These are phyloP conservation scores for Peromyscus nudipes DNA, from an alignment of 2,797 vertebrate species.

Conservation along the genomic window DNA sequence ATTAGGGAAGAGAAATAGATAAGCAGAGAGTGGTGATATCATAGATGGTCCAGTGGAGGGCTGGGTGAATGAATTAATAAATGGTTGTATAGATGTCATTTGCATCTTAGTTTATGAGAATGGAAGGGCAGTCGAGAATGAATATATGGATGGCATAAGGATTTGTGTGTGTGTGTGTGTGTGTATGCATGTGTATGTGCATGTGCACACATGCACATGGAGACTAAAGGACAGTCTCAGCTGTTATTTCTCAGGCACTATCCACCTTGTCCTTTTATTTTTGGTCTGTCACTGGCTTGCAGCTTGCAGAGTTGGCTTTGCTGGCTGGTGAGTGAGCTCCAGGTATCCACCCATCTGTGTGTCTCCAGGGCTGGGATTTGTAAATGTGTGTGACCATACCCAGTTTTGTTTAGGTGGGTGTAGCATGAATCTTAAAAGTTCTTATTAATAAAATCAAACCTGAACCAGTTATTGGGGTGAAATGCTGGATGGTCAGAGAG, in stretches of 20 bases:
- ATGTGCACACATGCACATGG: fast-evolving
- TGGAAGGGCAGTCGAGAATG: background rate
- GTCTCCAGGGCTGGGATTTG: background rate
- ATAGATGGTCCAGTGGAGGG: background rate
- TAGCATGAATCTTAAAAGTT: too few relatives aligned
- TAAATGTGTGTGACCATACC: background rate
- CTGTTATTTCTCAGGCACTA: background rate
- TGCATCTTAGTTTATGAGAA: background rate
- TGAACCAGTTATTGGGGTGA: too few relatives aligned
- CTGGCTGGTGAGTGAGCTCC: background rate
- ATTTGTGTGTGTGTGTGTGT: background rate
- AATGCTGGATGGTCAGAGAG: too few relatives aligned
- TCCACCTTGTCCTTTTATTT: background rate
- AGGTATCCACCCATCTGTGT: background rate
- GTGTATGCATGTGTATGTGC: too few relatives aligned
- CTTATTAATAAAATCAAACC: too few relatives aligned
- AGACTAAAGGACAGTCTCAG: background rate
- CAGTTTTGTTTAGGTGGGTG: background rate
- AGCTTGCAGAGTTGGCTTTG: background rate
- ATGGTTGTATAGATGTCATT: background rate
- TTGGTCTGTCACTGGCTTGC: background rate
- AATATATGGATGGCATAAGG: background rate
- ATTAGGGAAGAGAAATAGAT: background rate
- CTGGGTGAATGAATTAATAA: background rate
- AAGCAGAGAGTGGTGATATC: background rate